Evolutionary conservation across 1,140 invertebrate species (phyloP).

Genomic region (Potamilus streckersoni): DNA sequence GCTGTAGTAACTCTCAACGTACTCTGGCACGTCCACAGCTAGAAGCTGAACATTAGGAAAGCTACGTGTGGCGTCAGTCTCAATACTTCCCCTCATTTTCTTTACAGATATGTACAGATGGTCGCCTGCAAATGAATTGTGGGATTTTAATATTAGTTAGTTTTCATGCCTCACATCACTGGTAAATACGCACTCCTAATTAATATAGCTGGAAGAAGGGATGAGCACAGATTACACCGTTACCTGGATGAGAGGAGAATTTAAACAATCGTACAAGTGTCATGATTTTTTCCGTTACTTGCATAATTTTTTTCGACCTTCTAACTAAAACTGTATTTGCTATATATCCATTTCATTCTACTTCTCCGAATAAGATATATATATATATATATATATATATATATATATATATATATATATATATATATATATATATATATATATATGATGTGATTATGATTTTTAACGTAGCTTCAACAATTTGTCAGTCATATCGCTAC

Average conservation of each 20-base stretch:
- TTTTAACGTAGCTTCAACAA: too few species aligned
- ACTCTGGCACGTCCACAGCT: slow-evolving; percentile 36
- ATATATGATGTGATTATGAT: too few species aligned
- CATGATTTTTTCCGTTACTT: too few species aligned
- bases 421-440: too few species aligned
- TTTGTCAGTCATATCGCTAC: too few species aligned
- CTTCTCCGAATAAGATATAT: background rate
- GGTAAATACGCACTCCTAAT: background rate
- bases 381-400: background rate
- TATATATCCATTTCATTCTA: background rate
- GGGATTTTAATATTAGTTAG: background rate
- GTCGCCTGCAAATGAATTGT: slow-evolving; percentile 22
- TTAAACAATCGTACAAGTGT: too few species aligned
- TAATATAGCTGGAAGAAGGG: background rate
- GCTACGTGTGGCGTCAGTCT: slow-evolving; percentile 11
- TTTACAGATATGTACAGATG: slow-evolving; percentile 37
- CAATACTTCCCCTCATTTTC: slow-evolving; percentile 28
- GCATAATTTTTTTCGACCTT: too few species aligned
- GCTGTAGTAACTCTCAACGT: slow-evolving; percentile 16
- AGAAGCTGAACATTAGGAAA: slow-evolving; percentile 37
- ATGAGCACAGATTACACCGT: background rate
- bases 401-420: background rate
- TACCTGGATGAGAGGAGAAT: background rate
- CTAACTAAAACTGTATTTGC: background rate
- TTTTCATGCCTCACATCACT: background rate